phyloP scores from a whole-genome alignment of 2,888 invertebrate genomes.

The Venusia cambrica region DNA sequence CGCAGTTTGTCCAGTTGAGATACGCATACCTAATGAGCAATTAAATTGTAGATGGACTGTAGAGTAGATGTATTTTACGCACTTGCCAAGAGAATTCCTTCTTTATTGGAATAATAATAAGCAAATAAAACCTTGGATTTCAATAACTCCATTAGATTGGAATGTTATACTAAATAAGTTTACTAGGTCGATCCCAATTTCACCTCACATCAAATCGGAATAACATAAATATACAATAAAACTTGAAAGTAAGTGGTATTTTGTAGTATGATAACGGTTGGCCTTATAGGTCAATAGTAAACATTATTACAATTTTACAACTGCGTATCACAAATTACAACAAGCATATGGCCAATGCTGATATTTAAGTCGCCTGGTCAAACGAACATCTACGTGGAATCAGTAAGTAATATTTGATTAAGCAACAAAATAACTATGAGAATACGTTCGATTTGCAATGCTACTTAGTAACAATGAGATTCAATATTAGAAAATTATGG shows the following conservation, averaged over 20 bases:
- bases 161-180: slow-evolving; percentile 4
- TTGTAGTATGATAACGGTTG: slow-evolving; percentile 14
- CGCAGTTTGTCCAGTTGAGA: slow-evolving; percentile 16
- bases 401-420: too few relatives aligned
- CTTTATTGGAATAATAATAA: slow-evolving; percentile 11
- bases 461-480: slow-evolving; percentile 7
- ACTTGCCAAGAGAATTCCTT: slow-evolving; percentile 13
- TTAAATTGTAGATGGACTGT: slow-evolving; percentile 14
- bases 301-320: slow-evolving; percentile 18
- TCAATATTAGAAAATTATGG: slow-evolving; percentile 11
- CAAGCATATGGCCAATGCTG: slow-evolving; percentile 8
- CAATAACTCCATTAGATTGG: slow-evolving; percentile 2
- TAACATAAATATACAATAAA: slow-evolving; percentile 17
- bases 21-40: slow-evolving; percentile 20
- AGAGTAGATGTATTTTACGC: slow-evolving; percentile 5
- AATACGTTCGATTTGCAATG: slow-evolving; percentile 1
- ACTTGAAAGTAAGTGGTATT: slow-evolving; percentile 11
- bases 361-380: slow-evolving; percentile 5
- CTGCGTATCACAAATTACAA: slow-evolving; percentile 20
- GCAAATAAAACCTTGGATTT: slow-evolving; percentile 8
- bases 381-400: background rate
- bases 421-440: slow-evolving; percentile 2
- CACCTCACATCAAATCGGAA: slow-evolving; percentile 8
- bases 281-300: slow-evolving; percentile 12
- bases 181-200: slow-evolving; percentile 1